Conservation (phyloP, 2,797 vertebrate genomes). For the Pangasius mekongensis region DNA sequence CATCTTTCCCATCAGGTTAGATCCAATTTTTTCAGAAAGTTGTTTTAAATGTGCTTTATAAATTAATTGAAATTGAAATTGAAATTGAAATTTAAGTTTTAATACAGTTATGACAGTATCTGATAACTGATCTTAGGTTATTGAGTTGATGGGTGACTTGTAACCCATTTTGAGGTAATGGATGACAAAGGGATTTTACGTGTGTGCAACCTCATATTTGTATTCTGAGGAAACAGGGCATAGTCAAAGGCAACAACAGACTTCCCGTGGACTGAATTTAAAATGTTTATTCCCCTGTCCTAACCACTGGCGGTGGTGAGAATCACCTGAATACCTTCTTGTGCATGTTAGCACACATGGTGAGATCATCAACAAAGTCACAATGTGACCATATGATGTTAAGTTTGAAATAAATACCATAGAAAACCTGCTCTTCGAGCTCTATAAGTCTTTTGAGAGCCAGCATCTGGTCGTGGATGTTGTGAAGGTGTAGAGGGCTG, state of each 20-base stretch:
- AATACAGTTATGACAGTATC: not conserved
- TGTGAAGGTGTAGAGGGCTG: slow-evolving; percentile 91
- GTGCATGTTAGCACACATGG: not conserved
- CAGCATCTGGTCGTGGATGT: slow-evolving; percentile 97
- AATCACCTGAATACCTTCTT: not conserved
- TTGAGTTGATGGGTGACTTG: not conserved
- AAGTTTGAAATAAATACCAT: not conserved
- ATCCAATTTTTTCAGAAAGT: too few species aligned
- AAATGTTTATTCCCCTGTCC: not conserved
- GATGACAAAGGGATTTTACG: not conserved
- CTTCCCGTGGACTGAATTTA: not conserved
- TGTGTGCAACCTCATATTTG: not conserved
- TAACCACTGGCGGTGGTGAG: not conserved
- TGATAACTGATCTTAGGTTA: not conserved
- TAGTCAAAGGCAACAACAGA: too few species aligned
- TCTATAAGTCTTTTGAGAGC: slow-evolving; percentile 92
- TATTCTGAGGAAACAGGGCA: not conserved
- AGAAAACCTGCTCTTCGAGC: slow-evolving; percentile 87
- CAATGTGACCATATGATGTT: not conserved
- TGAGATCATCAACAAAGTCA: not conserved
- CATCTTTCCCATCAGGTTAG: not conserved
- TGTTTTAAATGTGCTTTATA: too few species aligned
- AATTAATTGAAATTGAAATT: too few species aligned
- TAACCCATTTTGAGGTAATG: not conserved
- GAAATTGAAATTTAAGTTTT: too few species aligned